Percentiles rank a stretch among this genome's conserved stretches.
phyloP scores from a whole-genome alignment of 1,140 invertebrate species.

The Drosophila kurseongensis region DNA sequence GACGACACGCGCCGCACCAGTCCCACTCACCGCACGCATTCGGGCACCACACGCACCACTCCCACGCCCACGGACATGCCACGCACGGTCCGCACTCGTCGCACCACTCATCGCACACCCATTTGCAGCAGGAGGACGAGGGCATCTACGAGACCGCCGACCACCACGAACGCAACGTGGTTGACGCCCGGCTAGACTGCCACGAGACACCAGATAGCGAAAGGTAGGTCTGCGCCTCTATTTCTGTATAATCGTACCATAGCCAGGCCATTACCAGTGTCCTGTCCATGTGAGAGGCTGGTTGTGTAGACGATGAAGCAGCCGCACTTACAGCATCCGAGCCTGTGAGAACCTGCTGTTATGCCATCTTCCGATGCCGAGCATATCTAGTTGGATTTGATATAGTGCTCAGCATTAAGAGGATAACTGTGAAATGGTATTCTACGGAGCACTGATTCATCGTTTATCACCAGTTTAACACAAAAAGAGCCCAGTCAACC shows the following conservation, averaged over 20 bases:
- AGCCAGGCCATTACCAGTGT: background rate
- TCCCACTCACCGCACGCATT: slow-evolving; percentile 84
- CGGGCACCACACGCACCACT: slow-evolving; percentile 84
- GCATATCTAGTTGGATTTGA: too few relatives aligned
- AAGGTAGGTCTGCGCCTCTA: slow-evolving; percentile 87
- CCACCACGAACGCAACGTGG: slow-evolving; percentile 87
- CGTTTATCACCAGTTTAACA: background rate
- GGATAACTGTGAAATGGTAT: too few relatives aligned
- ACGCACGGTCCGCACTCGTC: slow-evolving; percentile 84
- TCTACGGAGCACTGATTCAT: background rate
- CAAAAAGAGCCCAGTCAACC: too few relatives aligned
- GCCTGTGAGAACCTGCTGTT: too few relatives aligned
- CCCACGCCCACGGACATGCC: slow-evolving; percentile 84
- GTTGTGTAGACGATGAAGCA: background rate
- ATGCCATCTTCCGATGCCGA: too few relatives aligned
- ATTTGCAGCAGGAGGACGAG: slow-evolving; percentile 90
- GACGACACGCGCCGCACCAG: slow-evolving; percentile 86
- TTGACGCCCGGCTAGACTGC: slow-evolving; percentile 86
- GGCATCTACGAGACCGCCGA: slow-evolving; percentile 94
- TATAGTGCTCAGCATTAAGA: too few relatives aligned
- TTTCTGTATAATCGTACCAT: slow-evolving; percentile 1
- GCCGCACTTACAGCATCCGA: too few relatives aligned
- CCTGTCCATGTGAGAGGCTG: background rate
- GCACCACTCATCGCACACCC: slow-evolving; percentile 85
- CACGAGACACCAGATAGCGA: slow-evolving; percentile 93